Evolutionary conservation across 2,888 invertebrate genomes (phyloP), one percentile per base, ranked within the genome.

Genomic region (Hypselothyrea guttata): DNA sequence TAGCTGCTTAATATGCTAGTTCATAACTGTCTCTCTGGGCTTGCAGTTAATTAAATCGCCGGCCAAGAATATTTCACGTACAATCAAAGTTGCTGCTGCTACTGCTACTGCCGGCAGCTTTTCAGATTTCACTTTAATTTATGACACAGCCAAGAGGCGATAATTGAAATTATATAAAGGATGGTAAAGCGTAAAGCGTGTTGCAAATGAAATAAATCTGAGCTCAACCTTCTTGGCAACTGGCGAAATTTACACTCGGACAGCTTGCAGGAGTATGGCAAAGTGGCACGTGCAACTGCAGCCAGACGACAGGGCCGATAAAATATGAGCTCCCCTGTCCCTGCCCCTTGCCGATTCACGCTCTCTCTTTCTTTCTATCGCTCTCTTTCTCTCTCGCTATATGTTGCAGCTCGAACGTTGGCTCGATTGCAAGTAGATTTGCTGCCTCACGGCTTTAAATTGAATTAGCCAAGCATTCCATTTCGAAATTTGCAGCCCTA

Each of bases 81-180:
- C 76, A 79, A 77, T 75, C 69, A 66, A 57, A 35, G 64, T 61
- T 52, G 55, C 51, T 47, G 42, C 18, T 13, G 31, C 12, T 8
- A 12, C 13, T 12, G 31, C 30, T 18, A 30, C 4, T 15, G 8
- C 13, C 15, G 30, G 58, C 35, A 38, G 40, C 55, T 47, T 61
- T 62, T 62, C 60, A 66, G 64, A 72, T 67, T 66, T 68, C 44
- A 47, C 56, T 55, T 77, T 71, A 77, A 75, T 77, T 81, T 81
- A 81, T 81, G 84, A 71, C 62, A 52, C 64, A 58, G 63, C 84
- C 81, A 75, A 75, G 46, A 67, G 79, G 76, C 84, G 76, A 83
- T 83, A 85, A 81, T 81, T 81, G 81, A 81, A 85, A 78, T 75
- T 72, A 85, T 69, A 73, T 81, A 69, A 81, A 76, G 66, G 60